Evolutionary conservation across 2,113 vertebrate genomes (phyloP), one percentile per base, ranked within the genome.

Genomic region (Cryptomyrus ogoouensis): DNA sequence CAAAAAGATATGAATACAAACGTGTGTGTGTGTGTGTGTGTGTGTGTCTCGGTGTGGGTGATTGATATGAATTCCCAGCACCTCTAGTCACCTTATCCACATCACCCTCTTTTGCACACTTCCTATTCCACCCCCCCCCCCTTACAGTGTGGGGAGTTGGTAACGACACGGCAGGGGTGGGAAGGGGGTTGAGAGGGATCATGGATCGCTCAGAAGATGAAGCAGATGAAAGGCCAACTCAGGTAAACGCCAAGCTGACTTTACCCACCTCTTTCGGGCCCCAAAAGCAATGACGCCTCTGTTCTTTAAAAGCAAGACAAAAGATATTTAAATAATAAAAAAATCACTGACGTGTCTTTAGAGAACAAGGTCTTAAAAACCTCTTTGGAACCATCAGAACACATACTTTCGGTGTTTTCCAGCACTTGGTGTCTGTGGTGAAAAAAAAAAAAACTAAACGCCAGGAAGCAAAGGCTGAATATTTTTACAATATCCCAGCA

Each of bases 301-400:
- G 52, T 85, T 46, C 49, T 53, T 86, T 49, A 46, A 47, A 62
- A 66, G 58, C n/a, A 31, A 19, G n/a, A 35, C 31, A 24, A 6
- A 84, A 46, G 39, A 85, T 56, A 39, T 47, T 62, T 87, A 42
- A 88, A 50, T 66, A 58, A 62, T 53, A 17, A 66, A 62, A 89
- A 89, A 47, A 31, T 52, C 56, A 77, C n/a, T 50, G 27, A 46
- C 27, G 62, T 5, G 49, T 52, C 56, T 87, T 88, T 88, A 80
- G 66, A 80, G 47, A 88, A 77, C 58, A 90, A 77, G 47, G 62
- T 90, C 35, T 83, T 46, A 77, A n/a, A 88, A 88, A 83, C n/a
- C 56, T 52, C 49, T 87, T 87, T 90, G 80, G 46, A 47, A 86
- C 87, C 47, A 31, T 58, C 31, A 83, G 84, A 88, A 58, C 44